Conservation (phyloP, 2,797 vertebrate species). For the Anniella stebbinsi region DNA sequence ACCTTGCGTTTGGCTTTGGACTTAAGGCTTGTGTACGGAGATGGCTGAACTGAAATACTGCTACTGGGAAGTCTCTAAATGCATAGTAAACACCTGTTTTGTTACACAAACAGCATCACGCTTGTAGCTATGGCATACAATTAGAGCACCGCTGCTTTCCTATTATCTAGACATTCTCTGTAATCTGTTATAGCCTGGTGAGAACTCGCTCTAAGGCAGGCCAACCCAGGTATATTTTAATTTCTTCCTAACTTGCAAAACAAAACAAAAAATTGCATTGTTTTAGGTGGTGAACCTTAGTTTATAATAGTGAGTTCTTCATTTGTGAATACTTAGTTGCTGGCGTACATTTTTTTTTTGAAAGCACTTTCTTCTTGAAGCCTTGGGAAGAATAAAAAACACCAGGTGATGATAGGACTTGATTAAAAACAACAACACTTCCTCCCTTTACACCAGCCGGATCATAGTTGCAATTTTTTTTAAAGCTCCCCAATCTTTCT, state of each 20-base stretch:
- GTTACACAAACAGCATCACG: background rate
- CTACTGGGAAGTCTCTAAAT: background rate
- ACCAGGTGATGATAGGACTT: background rate
- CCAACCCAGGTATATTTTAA: background rate
- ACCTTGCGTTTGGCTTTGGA: slow-evolving; percentile 26
- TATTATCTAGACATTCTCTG: background rate
- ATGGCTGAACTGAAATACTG: background rate
- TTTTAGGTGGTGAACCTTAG: background rate
- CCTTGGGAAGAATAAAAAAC: slow-evolving; percentile 11
- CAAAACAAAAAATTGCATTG: background rate
- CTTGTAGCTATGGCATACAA: too few relatives aligned
- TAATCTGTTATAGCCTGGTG: background rate
- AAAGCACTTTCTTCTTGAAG: background rate
- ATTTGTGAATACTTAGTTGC: background rate
- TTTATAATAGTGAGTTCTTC: background rate
- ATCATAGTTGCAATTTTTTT: background rate
- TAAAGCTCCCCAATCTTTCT: background rate
- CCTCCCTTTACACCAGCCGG: background rate
- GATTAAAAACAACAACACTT: background rate
- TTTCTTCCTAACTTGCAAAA: background rate
- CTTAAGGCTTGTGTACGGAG: background rate
- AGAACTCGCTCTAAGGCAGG: slow-evolving; percentile 2
- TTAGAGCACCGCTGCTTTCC: background rate
- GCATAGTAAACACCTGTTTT: background rate
- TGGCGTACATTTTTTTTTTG: background rate